Percentiles rank a stretch among this genome's conserved stretches.
Conservation (phyloP, 2,113 vertebrate genomes). For the Casuarius casuarius region DNA sequence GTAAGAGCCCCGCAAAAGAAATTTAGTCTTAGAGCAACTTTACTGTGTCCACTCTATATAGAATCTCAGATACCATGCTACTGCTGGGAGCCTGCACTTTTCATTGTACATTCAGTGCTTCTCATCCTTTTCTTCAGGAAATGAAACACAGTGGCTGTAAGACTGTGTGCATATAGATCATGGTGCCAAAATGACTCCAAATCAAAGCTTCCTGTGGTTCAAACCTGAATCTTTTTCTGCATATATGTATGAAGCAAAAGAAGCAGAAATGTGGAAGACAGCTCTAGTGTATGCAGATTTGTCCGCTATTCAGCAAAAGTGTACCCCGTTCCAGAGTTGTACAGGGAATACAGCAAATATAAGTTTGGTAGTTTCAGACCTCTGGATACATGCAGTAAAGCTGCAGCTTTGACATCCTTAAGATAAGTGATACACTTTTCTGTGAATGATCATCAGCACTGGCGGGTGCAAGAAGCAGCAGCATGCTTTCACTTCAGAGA, state of each 20-base stretch:
- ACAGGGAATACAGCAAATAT: background rate
- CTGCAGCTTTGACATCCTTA: background rate
- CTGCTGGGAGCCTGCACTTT: background rate
- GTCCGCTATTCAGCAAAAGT: background rate
- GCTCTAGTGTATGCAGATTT: background rate
- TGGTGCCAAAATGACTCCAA: background rate
- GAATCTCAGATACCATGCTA: background rate
- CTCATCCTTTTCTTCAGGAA: background rate
- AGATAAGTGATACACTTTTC: background rate
- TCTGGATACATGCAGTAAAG: background rate
- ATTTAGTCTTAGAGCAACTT: background rate
- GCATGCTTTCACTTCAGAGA: background rate
- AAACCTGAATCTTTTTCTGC: background rate
- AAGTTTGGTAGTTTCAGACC: background rate
- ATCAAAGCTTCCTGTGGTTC: background rate
- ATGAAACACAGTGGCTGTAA: background rate
- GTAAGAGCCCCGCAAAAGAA: background rate
- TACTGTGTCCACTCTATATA: background rate
- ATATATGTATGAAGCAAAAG: background rate
- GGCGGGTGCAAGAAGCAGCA: background rate
- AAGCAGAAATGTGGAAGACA: background rate
- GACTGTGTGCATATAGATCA: background rate
- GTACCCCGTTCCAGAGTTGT: background rate
- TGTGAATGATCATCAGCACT: background rate
- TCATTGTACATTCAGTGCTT: background rate